A percentile compares a stretch with the other conserved stretches of the same genome.
Conservation (phyloP, 2,797 vertebrate species). For the Capromys pilorides region DNA sequence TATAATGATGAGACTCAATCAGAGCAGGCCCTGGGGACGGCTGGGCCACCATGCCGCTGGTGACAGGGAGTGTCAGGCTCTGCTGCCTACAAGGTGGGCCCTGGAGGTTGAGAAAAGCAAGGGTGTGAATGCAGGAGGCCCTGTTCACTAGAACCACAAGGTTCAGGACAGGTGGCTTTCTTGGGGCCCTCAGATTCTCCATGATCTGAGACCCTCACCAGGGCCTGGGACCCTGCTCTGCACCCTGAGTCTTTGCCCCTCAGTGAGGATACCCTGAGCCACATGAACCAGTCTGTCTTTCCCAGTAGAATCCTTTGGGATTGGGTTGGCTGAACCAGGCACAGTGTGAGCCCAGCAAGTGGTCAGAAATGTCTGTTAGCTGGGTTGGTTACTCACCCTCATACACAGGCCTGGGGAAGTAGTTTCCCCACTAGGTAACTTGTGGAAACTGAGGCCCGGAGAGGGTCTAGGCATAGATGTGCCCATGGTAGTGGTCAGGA, state of each 20-base stretch:
- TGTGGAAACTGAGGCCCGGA: not conserved
- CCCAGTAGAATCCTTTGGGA: not conserved
- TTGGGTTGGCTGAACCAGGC: not conserved
- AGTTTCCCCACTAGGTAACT: not conserved
- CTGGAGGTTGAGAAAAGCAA: not conserved
- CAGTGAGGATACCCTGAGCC: not conserved
- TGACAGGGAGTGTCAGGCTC: not conserved
- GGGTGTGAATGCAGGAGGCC: not conserved
- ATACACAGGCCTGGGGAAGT: not conserved
- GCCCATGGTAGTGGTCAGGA: not conserved
- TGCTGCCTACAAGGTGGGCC: not conserved
- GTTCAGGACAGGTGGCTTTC: not conserved
- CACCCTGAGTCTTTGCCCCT: not conserved
- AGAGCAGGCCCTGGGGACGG: not conserved
- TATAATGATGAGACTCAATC: conserved; percentile 35
- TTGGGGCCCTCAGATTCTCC: not conserved
- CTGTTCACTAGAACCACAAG: not conserved
- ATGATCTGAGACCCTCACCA: not conserved
- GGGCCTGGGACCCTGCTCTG: not conserved
- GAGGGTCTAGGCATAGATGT: accelerated
- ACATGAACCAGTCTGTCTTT: not conserved
- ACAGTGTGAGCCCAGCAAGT: accelerated
- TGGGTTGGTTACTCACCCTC: not conserved
- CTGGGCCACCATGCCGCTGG: not conserved
- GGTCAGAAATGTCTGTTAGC: not conserved